Percentiles rank a stretch among this genome's conserved stretches.
phyloP scores from a whole-genome alignment of 2,797 vertebrate species.

The Glossophaga mutica region DNA sequence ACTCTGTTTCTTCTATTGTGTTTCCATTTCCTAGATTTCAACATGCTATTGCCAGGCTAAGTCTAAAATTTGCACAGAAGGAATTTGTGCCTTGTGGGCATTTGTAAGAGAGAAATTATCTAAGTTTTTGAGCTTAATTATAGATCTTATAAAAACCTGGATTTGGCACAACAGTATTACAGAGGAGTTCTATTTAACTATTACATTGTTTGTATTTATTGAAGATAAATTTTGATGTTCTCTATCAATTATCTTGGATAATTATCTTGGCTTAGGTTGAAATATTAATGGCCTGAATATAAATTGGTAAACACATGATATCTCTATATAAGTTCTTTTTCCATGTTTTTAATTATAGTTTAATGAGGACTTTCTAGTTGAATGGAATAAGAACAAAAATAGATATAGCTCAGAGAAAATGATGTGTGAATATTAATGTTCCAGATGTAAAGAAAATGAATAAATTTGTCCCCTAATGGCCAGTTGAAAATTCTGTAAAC shows the following conservation, averaged over 20 bases:
- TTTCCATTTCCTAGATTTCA: neutral
- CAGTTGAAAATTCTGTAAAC: neutral
- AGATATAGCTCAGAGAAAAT: neutral
- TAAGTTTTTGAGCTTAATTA: neutral
- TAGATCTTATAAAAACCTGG: neutral
- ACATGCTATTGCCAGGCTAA: fast-evolving
- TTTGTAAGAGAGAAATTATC: neutral
- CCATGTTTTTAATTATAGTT: neutral
- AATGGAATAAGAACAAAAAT: neutral
- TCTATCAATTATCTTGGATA: neutral
- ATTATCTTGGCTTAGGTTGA: neutral
- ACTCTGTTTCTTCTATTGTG: neutral
- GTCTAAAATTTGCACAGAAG: neutral
- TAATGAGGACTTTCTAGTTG: neutral
- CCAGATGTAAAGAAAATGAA: neutral
- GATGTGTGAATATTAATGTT: neutral
- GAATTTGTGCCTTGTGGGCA: fast-evolving
- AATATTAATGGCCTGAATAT: neutral
- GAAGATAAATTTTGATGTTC: neutral
- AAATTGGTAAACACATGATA: neutral
- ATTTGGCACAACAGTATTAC: neutral
- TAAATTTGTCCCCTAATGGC: neutral
- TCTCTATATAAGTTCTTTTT: neutral
- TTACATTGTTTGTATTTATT: neutral
- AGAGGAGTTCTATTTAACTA: neutral